phyloP scores from a whole-genome alignment of 2,797 vertebrate species.

The Rhodeus uyekii region DNA sequence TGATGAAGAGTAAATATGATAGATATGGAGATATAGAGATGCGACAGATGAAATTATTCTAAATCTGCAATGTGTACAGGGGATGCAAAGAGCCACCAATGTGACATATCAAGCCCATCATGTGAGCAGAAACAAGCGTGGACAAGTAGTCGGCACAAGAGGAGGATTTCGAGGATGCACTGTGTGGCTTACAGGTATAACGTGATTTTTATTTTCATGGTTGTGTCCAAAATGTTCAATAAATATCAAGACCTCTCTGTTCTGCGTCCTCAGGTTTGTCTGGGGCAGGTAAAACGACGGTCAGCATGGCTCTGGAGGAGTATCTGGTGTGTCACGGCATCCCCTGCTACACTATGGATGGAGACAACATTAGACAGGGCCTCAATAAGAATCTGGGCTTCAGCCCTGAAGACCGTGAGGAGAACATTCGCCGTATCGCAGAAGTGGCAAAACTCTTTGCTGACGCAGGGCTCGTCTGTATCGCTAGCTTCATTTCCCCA shows the following conservation, averaged over 20 bases:
- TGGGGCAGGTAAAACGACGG: conserved; percentile 97
- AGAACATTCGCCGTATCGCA: conserved; percentile 95
- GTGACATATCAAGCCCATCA: conserved; percentile 99
- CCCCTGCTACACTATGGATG: conserved; percentile 95
- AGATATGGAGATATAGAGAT: too few relatives aligned
- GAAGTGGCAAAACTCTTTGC: conserved; percentile 97
- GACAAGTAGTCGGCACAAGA: conserved; percentile 95
- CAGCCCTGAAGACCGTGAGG: conserved; percentile 93
- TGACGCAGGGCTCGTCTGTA: conserved; percentile 95
- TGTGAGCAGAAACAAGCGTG: conserved; percentile 96
- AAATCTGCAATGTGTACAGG: conserved; percentile 71
- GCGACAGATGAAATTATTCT: background rate
- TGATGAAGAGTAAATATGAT: too few relatives aligned
- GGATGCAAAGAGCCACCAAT: conserved; percentile 96
- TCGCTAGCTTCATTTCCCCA: conserved; percentile 97
- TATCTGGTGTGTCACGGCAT: conserved; percentile 97
- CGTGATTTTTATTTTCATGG: background rate
- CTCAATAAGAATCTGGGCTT: conserved; percentile 98
- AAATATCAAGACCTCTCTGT: background rate
- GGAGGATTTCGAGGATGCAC: conserved; percentile 97
- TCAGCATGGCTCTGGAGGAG: conserved; percentile 98
- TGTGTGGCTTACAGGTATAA: conserved; percentile 93
- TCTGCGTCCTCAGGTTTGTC: conserved; percentile 82
- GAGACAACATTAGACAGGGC: conserved; percentile 98
- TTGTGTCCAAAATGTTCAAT: background rate